These are phyloP conservation scores for Hydrolagus affinis DNA, from an alignment of 2,113 vertebrate species.

Conservation along the genomic window DNA sequence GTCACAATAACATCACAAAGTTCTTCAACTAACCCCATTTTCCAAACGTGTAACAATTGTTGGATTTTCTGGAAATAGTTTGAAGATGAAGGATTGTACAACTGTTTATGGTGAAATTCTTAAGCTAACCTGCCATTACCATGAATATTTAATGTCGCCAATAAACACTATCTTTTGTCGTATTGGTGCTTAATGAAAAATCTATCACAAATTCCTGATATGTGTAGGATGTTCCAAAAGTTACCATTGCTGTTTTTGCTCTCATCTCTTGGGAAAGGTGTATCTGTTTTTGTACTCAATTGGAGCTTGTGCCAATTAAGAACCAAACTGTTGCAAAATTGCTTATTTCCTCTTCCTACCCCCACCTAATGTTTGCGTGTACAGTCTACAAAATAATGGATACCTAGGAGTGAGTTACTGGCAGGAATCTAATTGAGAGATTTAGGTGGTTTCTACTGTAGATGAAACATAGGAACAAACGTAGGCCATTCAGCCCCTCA, in stretches of 20 bases:
- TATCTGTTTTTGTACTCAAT: background rate
- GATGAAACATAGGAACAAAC: no score
- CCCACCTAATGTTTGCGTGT: background rate
- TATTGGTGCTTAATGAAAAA: background rate
- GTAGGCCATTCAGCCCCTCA: no score
- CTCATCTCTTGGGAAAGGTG: background rate
- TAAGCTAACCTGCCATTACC: background rate
- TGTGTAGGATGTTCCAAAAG: no score
- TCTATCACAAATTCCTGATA: background rate
- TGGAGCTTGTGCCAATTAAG: background rate
- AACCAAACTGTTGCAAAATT: background rate
- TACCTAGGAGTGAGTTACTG: background rate
- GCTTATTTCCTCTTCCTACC: background rate
- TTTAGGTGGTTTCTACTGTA: background rate
- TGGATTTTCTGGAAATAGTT: background rate
- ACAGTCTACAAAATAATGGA: background rate
- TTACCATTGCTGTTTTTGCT: background rate
- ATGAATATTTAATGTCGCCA: background rate
- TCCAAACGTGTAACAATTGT: background rate
- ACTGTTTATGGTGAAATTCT: background rate
- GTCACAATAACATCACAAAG: background rate
- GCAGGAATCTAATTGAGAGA: background rate
- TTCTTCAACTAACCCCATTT: background rate
- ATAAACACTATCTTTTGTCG: background rate
- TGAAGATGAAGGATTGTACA: background rate